Base-by-base conservation (phyloP, 1,140 invertebrate genomes). In the Pseudomyrmex flavicornis region DNA sequence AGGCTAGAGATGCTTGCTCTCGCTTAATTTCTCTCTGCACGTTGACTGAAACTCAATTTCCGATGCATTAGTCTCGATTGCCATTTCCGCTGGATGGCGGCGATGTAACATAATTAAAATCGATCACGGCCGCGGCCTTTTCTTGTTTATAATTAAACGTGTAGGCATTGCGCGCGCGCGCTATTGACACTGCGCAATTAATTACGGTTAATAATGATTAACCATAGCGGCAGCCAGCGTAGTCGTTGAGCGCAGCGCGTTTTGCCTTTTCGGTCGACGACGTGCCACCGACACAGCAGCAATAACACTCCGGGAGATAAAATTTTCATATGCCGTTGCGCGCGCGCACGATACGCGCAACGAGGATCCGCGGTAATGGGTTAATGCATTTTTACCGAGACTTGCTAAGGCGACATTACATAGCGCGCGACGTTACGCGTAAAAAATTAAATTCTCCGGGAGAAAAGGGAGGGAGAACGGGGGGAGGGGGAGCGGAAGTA, bases 381-480 rank as follows among this genome's bases (percentile, higher is more conserved):
- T 83, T 83, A 86, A 86, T 86, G 83, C 84, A 86, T 85, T 86
- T 86, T 86, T 86, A 75, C 52, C 61, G 59, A 70, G 73, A 70
- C 59, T 59, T 68, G 75, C 70, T 79, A 73, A 84, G 61, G 70
- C 13, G 65, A 62, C 66, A 62, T 79, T 86, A 77, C 56, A 56
- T 35, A 35, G 5, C 35, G 82, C 54, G 17, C 56, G 48, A 46
- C 52, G 62, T 73, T 15, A 50, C 79, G 48, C 82, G 52, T 79
- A 61, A 68, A 70, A 54, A 84, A 77, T 77, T 86, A 75, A 86
- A 84, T 84, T 52, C 58, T n/a, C 70, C 15, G 35, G 35, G 35
- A 0, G 0, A 7, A 35, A 7, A 5, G 35, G 5, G 26, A 35
- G 4, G 5, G 26, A 35, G 35, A 35, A 7, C 50, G 20, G 44